phyloP scores from a whole-genome alignment of 2,113 vertebrate genomes.

The Morone chrysops region DNA sequence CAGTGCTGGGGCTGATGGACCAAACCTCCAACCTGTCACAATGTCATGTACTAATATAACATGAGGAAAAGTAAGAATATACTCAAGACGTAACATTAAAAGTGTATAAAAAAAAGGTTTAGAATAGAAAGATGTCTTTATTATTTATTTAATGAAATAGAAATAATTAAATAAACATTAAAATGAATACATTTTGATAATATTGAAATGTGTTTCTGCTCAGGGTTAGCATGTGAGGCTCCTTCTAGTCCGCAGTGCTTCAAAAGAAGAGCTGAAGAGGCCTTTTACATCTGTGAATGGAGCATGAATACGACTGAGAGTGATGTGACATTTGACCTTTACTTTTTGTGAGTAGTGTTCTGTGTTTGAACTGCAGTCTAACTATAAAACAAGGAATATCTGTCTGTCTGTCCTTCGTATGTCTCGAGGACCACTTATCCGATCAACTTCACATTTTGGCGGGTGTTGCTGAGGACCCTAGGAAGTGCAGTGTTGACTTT shows the following conservation, averaged over 20 bases:
- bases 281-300: constrained; percentile 80
- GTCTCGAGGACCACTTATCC: too few relatives aligned
- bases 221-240: constrained; percentile 62
- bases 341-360: constrained; percentile 67
- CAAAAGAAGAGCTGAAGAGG: constrained; percentile 16
- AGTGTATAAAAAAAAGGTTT: neutral
- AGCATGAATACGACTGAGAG: constrained; percentile 15
- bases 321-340: constrained; percentile 57
- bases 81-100: neutral
- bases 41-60: neutral
- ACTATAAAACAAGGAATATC: too few relatives aligned
- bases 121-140: too few relatives aligned
- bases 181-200: neutral
- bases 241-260: constrained; percentile 77
- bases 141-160: too few relatives aligned
- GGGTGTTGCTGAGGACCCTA: too few relatives aligned
- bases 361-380: neutral
- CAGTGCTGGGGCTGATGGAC: too few relatives aligned
- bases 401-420: too few relatives aligned
- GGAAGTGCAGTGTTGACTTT: too few relatives aligned
- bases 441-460: too few relatives aligned
- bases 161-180: neutral
- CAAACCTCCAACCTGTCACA: too few relatives aligned
- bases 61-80: neutral
- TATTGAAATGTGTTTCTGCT: constrained; percentile 18